Base-by-base conservation (phyloP, 2,888 invertebrate species). In the Noctua fimbriata region DNA sequence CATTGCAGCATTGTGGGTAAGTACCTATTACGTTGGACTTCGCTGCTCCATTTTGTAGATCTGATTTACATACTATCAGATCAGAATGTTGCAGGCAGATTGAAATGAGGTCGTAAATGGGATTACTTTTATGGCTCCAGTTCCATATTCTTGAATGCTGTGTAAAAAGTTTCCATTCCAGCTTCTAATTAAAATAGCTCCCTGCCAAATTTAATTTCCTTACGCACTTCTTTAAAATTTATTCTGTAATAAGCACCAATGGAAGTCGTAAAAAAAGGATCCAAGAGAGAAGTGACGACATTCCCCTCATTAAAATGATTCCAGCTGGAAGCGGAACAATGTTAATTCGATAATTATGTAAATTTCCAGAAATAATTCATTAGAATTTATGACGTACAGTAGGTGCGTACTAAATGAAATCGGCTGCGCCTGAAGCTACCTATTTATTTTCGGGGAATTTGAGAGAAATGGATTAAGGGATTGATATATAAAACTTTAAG, bases 331-430 rank as follows among this genome's bases (percentile, higher is more conserved):
- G 89, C 92, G 87, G 90, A 90, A 93, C 93, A 93, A 92, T 93
- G 92, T 93, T 93, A 93, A 93, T 93, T 93, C 90, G 91, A 93
- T 92, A 93, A 93, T 93, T 93, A 93, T 93, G 93, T 89, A 93
- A 93, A 93, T 93, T 90, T 85, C 58, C 76, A 85, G 87, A 91
- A 91, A 92, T 92, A 91, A 91, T 92, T 93, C 89, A 92, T 92
- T 91, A 87, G 88, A 90, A 92, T 91, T 92, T 91, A 91, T 89
- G 88, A 88, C 87, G 81, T 88, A 87, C 84, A 86, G 74, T 87
- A 82, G 78, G 73, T 83, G 87, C 81, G 80, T 83, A 84, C 52
- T 84, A 83, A 82, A 71, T 28, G 81, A 66, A 71, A 77, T 73
- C 79, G 69, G 49, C 75, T 76, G 74, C 65, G 67, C 55, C 65